Evolutionary conservation across 2,113 vertebrate genomes (phyloP).

Genomic region (Gobio gobio): DNA sequence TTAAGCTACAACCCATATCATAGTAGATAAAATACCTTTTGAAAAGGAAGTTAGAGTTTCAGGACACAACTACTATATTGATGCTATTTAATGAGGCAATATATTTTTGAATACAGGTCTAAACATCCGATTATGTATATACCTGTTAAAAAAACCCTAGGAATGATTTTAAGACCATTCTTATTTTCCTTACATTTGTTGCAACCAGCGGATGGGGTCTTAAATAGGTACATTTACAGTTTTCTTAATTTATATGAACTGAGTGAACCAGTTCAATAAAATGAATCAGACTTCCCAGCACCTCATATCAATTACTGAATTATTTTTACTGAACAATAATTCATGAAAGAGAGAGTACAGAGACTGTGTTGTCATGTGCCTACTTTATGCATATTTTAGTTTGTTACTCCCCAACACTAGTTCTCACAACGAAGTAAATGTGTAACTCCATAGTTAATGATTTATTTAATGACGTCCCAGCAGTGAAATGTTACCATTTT

Average conservation of each 20-base stretch:
- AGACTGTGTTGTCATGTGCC: not conserved
- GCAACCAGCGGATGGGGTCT: no score
- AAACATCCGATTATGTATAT: not conserved
- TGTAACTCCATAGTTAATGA: not conserved
- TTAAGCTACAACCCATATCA: not conserved
- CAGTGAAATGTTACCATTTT: not conserved
- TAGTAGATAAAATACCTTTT: not conserved
- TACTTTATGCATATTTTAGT: not conserved
- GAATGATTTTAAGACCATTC: not conserved
- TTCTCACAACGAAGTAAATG: slow-evolving; percentile 1
- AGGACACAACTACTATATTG: not conserved
- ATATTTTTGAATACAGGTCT: not conserved
- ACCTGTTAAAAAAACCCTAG: not conserved
- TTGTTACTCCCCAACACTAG: not conserved
- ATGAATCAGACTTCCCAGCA: not conserved
- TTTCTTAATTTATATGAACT: no score
- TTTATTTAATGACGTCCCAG: not conserved
- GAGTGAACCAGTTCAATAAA: no score
- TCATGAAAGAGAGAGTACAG: not conserved
- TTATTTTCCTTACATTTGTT: not conserved
- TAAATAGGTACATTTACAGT: no score
- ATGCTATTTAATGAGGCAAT: not conserved
- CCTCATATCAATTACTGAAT: not conserved
- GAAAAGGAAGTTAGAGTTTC: not conserved
- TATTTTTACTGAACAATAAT: not conserved